Base-by-base conservation (phyloP, 2,888 invertebrate species). In the Epirrhoe tristata region DNA sequence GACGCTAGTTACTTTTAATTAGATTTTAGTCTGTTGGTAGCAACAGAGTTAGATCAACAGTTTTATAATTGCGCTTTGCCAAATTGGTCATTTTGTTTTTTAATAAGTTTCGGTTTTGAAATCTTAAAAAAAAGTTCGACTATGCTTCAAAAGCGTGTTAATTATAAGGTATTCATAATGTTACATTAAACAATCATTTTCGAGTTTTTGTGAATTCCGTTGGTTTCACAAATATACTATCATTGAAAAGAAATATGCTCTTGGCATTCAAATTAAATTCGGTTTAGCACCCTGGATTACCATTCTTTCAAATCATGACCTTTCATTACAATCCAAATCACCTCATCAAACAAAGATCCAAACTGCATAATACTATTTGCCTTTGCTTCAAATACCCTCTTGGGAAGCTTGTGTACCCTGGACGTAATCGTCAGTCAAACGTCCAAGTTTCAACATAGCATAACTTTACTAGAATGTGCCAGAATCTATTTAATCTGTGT, bases 381-480 rank as follows among this genome's bases (percentile, higher is more conserved):
- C 56, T 57, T 46, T 31, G 31, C 31, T 12, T 31, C 14, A 43
- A 43, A 56, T 43, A 56, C 24, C 57, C n/a, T 31, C 46, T 48
- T 48, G 51, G 36, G 51, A 39, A 52, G 39, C 51, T 62, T 51
- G 55, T 56, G 51, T 39, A 57, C 52, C 57, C 55, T 32, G 24
- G 51, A 51, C 34, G 34, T 10, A 58, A 51, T 50, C 53, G 57
- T 55, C 55, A 50, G 63, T 36, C 39, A 34, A 57, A 63, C 56
- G 59, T 64, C 69, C 66, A 72, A 74, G 62, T 75, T 73, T 58
- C 70, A 71, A 63, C 75, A 72, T 67, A 76, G 68, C 70, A 74
- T 74, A 81, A 79, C 74, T 81, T 74, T 70, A 66, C 75, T 76
- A 77, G 63, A 74, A 68, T 66, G 69, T 53, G 75, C 72, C 63